Evolutionary conservation across 2,113 vertebrate species (phyloP), one percentile per base, ranked within the genome.

Genomic region (Eulacestoma nigropectus): DNA sequence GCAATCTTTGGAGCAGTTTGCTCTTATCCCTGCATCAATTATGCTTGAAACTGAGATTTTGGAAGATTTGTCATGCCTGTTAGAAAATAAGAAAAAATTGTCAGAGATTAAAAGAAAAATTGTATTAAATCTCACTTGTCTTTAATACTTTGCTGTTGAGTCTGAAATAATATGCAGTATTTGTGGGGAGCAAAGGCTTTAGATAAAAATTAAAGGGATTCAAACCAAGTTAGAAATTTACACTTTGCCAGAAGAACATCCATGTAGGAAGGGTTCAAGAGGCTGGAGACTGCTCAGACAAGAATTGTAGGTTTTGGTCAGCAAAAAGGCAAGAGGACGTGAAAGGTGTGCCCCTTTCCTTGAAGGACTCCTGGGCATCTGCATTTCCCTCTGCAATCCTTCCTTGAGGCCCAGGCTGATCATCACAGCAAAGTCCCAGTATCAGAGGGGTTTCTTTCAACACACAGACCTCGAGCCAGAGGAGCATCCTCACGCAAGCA

Each of bases 61-160:
- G 13, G 59, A 92, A 47, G 47, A 37, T 78, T 90, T 89, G 84
- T 82, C 84, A 90, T 53, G 79, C 55, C 25, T 83, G n/a, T 76
- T 68, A 89, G 14, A 79, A 95, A 92, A 95, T 52, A 87, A 50
- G 10, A 39, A 76, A 68, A 69, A 75, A 27, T 9, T 32, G 14
- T 37, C 79, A 72, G 69, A 84, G 17, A 89, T 88, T 81, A 92
- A 82, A 81, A 90, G 73, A 85, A 86, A 96, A 95, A 91, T 35
- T 32, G 8, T 74, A 82, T 82, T 90, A 83, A 77, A 87, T 7
- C 29, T 92, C 39, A 21, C 22, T 63, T 5, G 5, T 5, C 6
- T 89, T 90, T 75, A 53, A 14, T 62, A 79, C 15, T 79, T 93
- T 92, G 41, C 16, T 88, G 8, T 87, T 94, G 33, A 63, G 76